These are phyloP conservation scores for Parazoanthus darwini DNA, from an alignment of 92 coral and sea anemone species.

Conservation along the genomic window DNA sequence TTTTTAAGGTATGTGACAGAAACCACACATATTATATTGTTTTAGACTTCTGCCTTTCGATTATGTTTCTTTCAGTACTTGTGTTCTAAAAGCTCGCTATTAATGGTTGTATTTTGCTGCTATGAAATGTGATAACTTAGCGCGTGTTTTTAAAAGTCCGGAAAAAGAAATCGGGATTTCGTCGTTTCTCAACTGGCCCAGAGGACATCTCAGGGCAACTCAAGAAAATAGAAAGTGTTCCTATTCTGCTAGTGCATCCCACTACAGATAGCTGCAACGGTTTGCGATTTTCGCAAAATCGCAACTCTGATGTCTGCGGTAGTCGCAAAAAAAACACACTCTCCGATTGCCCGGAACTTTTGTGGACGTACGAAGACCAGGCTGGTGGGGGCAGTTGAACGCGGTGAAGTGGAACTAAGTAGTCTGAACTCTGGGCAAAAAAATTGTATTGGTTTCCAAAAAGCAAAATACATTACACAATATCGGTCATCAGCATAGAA, in stretches of 20 bases:
- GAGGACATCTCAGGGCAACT: neutral
- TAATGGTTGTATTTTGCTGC: neutral
- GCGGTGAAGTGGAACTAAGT: neutral
- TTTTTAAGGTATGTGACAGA: too few species aligned
- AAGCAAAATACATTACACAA: neutral
- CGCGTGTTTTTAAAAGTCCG: neutral
- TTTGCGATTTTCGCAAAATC: too few species aligned
- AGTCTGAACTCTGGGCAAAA: conserved; percentile 20
- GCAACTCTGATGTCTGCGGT: too few species aligned
- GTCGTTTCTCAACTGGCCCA: neutral
- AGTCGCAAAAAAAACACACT: too few species aligned
- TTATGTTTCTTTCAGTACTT: too few species aligned
- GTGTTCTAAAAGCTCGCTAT: neutral
- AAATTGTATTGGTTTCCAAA: neutral
- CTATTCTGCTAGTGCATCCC: too few species aligned
- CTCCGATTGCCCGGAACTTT: too few species aligned
- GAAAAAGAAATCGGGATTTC: neutral
- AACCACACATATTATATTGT: too few species aligned
- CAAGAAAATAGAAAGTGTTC: too few species aligned
- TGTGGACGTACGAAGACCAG: too few species aligned
- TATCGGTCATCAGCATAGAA: neutral
- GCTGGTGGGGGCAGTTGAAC: neutral
- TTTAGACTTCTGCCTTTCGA: too few species aligned
- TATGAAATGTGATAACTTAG: neutral
- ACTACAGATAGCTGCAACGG: too few species aligned